Evolutionary conservation across 2,113 vertebrate genomes (phyloP).

Genomic region (Oreotrochilus melanogaster): DNA sequence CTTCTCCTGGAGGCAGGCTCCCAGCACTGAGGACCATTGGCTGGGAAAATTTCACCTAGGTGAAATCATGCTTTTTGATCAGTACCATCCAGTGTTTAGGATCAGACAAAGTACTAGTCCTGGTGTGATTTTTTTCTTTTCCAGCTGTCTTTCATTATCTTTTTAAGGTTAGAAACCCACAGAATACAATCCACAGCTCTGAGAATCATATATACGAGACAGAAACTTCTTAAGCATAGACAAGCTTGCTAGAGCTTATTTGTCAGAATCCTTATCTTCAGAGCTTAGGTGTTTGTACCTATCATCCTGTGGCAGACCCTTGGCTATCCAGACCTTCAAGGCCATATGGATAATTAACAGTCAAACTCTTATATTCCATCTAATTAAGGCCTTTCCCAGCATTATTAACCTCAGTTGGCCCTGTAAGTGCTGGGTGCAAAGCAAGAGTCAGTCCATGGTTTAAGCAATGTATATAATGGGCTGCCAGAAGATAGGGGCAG

Average conservation of each 20-base stretch:
- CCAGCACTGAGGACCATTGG: not conserved
- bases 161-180: not conserved
- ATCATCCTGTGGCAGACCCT: not conserved
- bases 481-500: not conserved
- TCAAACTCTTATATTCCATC: not conserved
- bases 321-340: not conserved
- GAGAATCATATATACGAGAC: not conserved
- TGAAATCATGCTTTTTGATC: not conserved
- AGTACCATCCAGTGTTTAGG: not conserved
- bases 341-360: not conserved
- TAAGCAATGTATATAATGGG: not conserved
- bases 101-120: not conserved
- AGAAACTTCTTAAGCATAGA: not conserved
- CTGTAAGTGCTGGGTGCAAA: rapidly evolving
- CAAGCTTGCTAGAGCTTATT: not conserved
- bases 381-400: not conserved
- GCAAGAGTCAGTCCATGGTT: not conserved
- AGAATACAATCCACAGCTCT: not conserved
- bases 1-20: not conserved
- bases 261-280: not conserved
- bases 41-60: not conserved
- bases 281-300: not conserved
- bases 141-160: not conserved
- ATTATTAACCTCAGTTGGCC: not conserved
- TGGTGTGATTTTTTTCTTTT: not conserved